Conservation (phyloP, 2,797 vertebrate species). For the Sorex maritimensis region DNA sequence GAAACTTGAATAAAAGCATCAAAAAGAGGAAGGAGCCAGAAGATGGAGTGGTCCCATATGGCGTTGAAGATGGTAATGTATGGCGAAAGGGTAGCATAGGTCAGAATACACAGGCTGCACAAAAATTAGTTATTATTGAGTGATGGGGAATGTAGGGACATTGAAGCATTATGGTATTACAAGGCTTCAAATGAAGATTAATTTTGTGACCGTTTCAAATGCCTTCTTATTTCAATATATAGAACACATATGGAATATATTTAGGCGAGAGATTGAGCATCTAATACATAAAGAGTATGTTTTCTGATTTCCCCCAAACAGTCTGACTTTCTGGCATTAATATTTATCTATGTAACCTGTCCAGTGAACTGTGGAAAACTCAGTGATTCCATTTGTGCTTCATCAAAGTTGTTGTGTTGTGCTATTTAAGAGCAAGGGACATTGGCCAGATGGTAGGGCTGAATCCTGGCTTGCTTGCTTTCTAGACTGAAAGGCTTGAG, state of each 20-base stretch:
- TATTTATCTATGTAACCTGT: neutral
- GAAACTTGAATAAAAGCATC: neutral
- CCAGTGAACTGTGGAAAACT: neutral
- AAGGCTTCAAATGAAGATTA: neutral
- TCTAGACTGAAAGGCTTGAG: too few species aligned
- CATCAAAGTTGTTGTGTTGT: neutral
- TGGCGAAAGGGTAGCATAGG: neutral
- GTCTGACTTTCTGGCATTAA: neutral
- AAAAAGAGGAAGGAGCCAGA: neutral
- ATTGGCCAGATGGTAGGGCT: too few species aligned
- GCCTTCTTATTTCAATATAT: neutral
- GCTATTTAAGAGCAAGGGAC: fast-evolving
- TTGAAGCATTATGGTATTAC: neutral
- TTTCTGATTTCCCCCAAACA: neutral
- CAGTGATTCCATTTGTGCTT: fast-evolving
- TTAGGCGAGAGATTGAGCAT: neutral
- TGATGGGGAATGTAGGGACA: neutral
- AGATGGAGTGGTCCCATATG: neutral
- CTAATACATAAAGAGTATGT: neutral
- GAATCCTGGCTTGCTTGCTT: neutral
- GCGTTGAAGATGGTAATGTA: neutral
- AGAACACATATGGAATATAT: neutral
- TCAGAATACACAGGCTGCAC: neutral
- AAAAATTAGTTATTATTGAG: neutral
- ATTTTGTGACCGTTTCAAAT: neutral